Evolutionary conservation across 2,797 vertebrate species (phyloP).

Genomic region (Selene dorsalis): DNA sequence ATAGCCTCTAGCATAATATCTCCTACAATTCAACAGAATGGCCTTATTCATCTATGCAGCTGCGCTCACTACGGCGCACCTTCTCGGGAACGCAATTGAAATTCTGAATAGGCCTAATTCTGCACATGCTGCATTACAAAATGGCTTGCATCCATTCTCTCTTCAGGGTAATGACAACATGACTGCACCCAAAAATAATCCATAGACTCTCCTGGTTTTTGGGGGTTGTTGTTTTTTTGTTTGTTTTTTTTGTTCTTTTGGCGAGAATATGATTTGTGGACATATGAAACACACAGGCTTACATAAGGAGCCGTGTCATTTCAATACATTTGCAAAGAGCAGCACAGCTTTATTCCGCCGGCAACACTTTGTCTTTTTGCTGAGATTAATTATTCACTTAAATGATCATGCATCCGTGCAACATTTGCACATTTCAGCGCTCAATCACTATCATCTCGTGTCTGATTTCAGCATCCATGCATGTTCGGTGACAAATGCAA

Average conservation of each 20-base stretch:
- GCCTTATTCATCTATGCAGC: conserved; percentile 85
- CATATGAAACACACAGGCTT: conserved; percentile 33
- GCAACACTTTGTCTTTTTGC: conserved; percentile 16
- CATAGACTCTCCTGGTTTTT: conserved; percentile 10
- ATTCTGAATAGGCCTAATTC: conserved; percentile 86
- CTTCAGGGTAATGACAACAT: conserved; percentile 74
- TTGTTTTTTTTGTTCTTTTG: no score
- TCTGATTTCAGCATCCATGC: conserved; percentile 46
- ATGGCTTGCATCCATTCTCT: conserved; percentile 82
- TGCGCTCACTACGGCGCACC: conserved; percentile 83
- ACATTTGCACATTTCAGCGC: conserved; percentile 30
- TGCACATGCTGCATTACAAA: conserved; percentile 86
- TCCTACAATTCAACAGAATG: conserved; percentile 79
- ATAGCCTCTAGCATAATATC: conserved; percentile 74
- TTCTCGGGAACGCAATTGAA: conserved; percentile 83
- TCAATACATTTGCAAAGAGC: conserved; percentile 23
- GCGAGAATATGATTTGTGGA: background rate
- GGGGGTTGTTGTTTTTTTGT: no score
- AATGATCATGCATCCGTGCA: conserved; percentile 38
- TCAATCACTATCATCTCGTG: conserved; percentile 1
- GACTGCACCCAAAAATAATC: conserved; percentile 73
- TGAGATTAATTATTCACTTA: conserved; percentile 47
- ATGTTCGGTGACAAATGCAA: conserved; percentile 64
- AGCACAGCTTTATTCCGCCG: conserved; percentile 34
- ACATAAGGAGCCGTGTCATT: conserved; percentile 42